phyloP scores from a whole-genome alignment of 2,888 invertebrate genomes.

The Chrysolina americana region DNA sequence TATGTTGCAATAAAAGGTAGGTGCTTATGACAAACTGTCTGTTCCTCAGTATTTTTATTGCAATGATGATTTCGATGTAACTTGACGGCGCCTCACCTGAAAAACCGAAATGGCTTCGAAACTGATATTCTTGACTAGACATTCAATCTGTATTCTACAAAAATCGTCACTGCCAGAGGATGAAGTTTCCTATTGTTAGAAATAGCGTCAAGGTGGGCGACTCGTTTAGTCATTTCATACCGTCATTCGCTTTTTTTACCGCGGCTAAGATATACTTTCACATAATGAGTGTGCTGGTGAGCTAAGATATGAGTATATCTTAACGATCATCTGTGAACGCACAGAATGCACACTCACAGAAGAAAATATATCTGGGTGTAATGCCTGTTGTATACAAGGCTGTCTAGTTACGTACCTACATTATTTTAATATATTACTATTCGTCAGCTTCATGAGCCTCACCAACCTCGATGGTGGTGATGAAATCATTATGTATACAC shows the following conservation, averaged over 20 bases:
- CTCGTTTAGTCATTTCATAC: constrained; percentile 31
- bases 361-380: no score
- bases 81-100: not conserved
- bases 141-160: not conserved
- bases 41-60: no score
- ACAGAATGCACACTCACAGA: not conserved
- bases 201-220: constrained; percentile 27
- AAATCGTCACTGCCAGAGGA: not conserved
- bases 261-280: constrained; percentile 30
- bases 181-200: constrained; percentile 22
- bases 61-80: not conserved
- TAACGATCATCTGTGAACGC: not conserved
- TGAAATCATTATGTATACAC: no score
- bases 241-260: constrained; percentile 29
- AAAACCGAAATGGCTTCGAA: not conserved
- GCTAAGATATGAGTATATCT: not conserved
- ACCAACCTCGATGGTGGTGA: no score
- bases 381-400: no score
- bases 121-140: not conserved
- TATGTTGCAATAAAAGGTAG: no score
- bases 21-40: no score
- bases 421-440: no score
- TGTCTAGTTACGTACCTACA: no score
- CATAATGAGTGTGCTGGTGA: constrained; percentile 23
- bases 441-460: no score